phyloP scores from a whole-genome alignment of 2,113 vertebrate genomes.

The Microcebus murinus region DNA sequence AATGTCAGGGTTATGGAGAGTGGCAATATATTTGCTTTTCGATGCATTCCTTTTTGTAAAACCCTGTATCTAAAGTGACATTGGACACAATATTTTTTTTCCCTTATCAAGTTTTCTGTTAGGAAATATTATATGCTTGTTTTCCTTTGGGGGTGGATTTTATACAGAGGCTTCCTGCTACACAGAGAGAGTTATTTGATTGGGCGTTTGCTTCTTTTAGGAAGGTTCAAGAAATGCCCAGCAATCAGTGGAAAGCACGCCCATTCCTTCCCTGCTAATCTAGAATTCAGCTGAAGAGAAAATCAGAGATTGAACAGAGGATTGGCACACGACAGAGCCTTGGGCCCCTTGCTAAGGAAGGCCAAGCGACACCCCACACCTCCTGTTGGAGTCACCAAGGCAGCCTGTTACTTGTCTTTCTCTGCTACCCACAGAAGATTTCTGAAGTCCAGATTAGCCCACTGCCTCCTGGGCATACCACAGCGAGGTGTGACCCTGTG shows the following conservation, averaged over 20 bases:
- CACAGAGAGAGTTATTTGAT: neutral
- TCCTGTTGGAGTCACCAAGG: neutral
- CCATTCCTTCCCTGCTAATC: neutral
- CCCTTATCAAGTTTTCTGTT: neutral
- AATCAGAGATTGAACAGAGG: neutral
- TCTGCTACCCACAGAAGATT: neutral
- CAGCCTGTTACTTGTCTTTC: neutral
- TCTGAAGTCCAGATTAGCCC: neutral
- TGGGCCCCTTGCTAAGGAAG: neutral
- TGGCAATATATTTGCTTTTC: slow-evolving; percentile 67
- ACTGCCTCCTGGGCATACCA: neutral
- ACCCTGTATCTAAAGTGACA: slow-evolving; percentile 49
- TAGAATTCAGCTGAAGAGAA: neutral
- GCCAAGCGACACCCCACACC: neutral
- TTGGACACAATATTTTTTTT: neutral
- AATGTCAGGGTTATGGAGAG: slow-evolving; percentile 70
- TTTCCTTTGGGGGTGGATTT: slow-evolving; percentile 4
- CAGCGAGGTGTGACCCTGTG: neutral
- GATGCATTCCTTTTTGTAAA: slow-evolving; percentile 67
- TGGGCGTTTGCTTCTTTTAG: neutral
- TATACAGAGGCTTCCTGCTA: neutral
- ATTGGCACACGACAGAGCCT: neutral
- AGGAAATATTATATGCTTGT: slow-evolving; percentile 1
- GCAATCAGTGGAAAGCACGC: neutral
- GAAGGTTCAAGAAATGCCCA: neutral